Percentiles rank a stretch among this genome's conserved stretches.
These are phyloP conservation scores for Drosophila saltans DNA, from an alignment of 1,140 invertebrate species.

Conservation along the genomic window DNA sequence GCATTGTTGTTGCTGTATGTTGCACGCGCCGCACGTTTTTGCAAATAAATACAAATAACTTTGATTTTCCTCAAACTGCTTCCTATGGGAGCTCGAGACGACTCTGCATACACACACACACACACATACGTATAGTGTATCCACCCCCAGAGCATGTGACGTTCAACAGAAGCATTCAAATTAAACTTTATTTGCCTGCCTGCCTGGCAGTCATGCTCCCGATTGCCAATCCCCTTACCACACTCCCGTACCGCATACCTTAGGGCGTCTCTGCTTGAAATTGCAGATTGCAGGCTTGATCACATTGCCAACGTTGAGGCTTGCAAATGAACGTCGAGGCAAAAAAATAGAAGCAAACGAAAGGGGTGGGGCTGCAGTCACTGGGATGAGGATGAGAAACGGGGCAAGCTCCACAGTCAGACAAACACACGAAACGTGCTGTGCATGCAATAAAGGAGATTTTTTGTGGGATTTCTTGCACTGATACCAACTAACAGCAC, in stretches of 20 bases:
- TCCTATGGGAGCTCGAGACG: slow-evolving; percentile 12
- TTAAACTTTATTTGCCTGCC: slow-evolving; percentile 78
- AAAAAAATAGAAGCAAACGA: background rate
- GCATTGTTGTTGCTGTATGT: slow-evolving; percentile 56
- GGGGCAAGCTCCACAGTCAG: slow-evolving; percentile 40
- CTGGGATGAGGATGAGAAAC: slow-evolving; percentile 14
- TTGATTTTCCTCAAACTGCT: slow-evolving; percentile 67
- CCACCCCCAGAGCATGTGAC: slow-evolving; percentile 53
- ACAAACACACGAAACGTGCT: slow-evolving; percentile 78
- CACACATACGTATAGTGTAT: too few species aligned
- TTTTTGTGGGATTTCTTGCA: slow-evolving; percentile 76
- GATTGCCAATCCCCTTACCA: background rate
- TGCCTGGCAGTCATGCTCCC: slow-evolving; percentile 13
- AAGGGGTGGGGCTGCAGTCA: background rate
- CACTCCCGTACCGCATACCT: slow-evolving; percentile 40
- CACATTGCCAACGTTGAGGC: slow-evolving; percentile 69
- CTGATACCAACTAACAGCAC: slow-evolving; percentile 68
- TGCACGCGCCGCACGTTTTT: slow-evolving; percentile 75
- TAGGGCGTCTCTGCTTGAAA: slow-evolving; percentile 74
- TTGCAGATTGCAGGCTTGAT: slow-evolving; percentile 80
- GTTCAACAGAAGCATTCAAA: slow-evolving; percentile 77
- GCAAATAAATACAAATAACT: slow-evolving; percentile 81
- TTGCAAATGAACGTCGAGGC: slow-evolving; percentile 71
- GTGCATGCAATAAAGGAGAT: slow-evolving; percentile 79
- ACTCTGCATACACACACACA: slow-evolving; percentile 13